These are phyloP conservation scores for Lepidochrysops patricia DNA, from an alignment of 2,888 invertebrate genomes.

Conservation along the genomic window DNA sequence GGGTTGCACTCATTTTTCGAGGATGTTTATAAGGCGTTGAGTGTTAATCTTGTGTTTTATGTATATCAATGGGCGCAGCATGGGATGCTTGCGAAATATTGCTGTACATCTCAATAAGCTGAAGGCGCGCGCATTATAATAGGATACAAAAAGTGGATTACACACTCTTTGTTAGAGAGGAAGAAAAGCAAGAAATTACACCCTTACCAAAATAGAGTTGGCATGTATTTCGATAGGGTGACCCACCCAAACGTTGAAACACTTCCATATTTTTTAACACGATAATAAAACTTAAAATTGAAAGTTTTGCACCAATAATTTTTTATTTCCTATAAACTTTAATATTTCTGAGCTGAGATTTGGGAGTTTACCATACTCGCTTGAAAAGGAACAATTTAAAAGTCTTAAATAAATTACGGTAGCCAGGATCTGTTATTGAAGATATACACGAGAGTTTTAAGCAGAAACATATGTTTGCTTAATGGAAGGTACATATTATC, in stretches of 20 bases:
- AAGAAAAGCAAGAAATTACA: not conserved
- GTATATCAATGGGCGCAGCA: too few relatives aligned
- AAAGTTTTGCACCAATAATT: too few relatives aligned
- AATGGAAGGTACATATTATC: constrained; percentile 7
- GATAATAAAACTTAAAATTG: too few relatives aligned
- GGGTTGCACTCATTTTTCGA: too few relatives aligned
- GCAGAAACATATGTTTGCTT: not conserved
- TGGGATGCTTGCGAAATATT: not conserved
- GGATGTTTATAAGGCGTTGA: too few relatives aligned
- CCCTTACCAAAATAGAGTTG: not conserved
- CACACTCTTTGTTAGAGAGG: not conserved
- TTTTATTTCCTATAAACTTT: too few relatives aligned
- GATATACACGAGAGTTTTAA: not conserved
- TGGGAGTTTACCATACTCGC: too few relatives aligned
- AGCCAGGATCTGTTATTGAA: not conserved
- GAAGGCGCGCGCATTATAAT: not conserved
- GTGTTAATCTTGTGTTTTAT: too few relatives aligned
- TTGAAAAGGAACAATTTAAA: not conserved
- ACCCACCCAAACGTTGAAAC: too few relatives aligned
- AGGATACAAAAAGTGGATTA: not conserved
- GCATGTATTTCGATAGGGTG: not conserved
- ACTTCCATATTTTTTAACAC: too few relatives aligned
- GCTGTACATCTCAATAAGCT: not conserved
- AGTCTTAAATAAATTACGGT: not conserved
- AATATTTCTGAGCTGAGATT: too few relatives aligned